A percentile compares a stretch with the other conserved stretches of the same genome.
Conservation (phyloP, 2,797 vertebrate genomes). For the Aulostomus chinensis region DNA sequence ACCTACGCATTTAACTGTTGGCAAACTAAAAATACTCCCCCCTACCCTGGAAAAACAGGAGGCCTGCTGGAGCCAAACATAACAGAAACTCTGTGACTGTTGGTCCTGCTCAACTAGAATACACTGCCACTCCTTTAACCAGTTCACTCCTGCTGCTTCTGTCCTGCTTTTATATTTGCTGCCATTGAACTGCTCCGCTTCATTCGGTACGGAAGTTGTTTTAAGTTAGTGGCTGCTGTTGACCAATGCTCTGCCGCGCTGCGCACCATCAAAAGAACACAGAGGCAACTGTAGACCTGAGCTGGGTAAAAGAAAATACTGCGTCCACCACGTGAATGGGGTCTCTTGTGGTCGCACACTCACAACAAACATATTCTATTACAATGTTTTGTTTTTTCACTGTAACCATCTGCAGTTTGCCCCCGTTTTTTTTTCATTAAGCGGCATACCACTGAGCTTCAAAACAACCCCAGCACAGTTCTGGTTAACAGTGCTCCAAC, state of each 20-base stretch:
- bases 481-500: slow-evolving; percentile 61
- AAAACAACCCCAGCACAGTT: slow-evolving; percentile 69
- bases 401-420: slow-evolving; percentile 43
- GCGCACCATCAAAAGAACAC: slow-evolving; percentile 65
- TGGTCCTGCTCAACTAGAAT: slow-evolving; percentile 64
- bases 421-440: slow-evolving; percentile 59
- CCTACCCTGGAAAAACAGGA: slow-evolving; percentile 77
- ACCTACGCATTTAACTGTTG: slow-evolving; percentile 77
- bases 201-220: slow-evolving; percentile 68
- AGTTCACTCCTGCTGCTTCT: slow-evolving; percentile 52
- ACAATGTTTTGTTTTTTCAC: slow-evolving; percentile 70
- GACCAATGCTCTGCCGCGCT: slow-evolving; percentile 41
- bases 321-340: slow-evolving; percentile 64
- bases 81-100: slow-evolving; percentile 72
- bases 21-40: slow-evolving; percentile 80
- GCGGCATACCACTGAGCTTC: slow-evolving; percentile 48
- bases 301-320: slow-evolving; percentile 59
- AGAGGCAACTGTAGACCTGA: slow-evolving; percentile 68
- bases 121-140: slow-evolving; percentile 70
- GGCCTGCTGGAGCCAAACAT: slow-evolving; percentile 66
- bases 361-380: slow-evolving; percentile 76
- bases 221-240: slow-evolving; percentile 67
- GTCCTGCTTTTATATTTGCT: slow-evolving; percentile 52
- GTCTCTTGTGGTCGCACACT: slow-evolving; percentile 62
- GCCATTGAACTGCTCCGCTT: slow-evolving; percentile 45